Evolutionary conservation across 2,888 invertebrate genomes (phyloP), one percentile per base, ranked within the genome.

Genomic region (Conus canariensis): DNA sequence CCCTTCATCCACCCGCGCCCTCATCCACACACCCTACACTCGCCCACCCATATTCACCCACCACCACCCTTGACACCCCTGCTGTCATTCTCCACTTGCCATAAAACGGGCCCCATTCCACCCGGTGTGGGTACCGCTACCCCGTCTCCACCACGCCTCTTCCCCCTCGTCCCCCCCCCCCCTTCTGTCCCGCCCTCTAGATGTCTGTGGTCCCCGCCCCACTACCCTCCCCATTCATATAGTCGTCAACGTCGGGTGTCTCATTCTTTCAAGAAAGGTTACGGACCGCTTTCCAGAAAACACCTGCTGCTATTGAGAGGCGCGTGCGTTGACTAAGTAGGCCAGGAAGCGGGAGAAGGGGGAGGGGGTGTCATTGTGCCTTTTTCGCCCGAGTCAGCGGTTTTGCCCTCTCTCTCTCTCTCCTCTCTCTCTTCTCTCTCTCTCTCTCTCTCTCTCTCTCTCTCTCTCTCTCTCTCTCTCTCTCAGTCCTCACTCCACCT

Each of bases 371-470:
- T n/a, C 19, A 74, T 10, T n/a, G 74, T 74, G n/a, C 19, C n/a
- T 70, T 74, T 74, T 74, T n/a, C 74, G n/a, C 74, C 74, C n/a
- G 74, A 74, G 74, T 74, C 74, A 74, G 74, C 74, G 74, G 9
- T 74, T 74, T 74, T n/a, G 45, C 4, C 4, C 45, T 4, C 45
- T 4, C 45, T 4, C 45, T 45, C 45, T 45, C 45, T 45, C 45
- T 45, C 45, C 45, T 45, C 45, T 45, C 45, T 45, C 45, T 45
- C 45, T 4, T 30, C 4, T 4, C 45, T 4, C 45, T 4, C 45
- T 2, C 30, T 30, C 30, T 30, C 30, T 30, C 30, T 30, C 30
- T 30, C 45, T 45, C 45, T 45, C 45, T 45, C 4, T 4, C 45
- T 4, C 45, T 4, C 45, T 4, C 45, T 45, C 45, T 45, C 45